Evolutionary conservation across 2,113 vertebrate genomes (phyloP).

Genomic region (Pavo muticus): DNA sequence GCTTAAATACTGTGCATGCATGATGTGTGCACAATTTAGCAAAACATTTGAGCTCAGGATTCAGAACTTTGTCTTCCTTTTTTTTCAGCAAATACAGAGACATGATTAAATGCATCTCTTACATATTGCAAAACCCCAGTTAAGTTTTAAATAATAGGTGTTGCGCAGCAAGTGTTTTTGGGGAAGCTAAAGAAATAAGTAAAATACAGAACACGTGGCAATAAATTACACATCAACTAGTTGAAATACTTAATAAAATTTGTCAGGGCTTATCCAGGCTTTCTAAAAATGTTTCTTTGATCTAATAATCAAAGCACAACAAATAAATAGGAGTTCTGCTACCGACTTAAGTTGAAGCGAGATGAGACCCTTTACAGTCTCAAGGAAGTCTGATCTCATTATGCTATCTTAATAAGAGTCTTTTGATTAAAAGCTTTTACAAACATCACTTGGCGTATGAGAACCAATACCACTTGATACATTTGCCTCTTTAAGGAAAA

Average conservation of each 20-base stretch:
- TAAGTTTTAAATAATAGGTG: neutral
- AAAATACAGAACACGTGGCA: neutral
- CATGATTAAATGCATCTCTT: neutral
- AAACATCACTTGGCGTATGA: neutral
- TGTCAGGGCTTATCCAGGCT: neutral
- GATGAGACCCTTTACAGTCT: neutral
- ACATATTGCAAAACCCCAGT: conserved; percentile 6
- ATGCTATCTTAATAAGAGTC: neutral
- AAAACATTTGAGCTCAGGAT: neutral
- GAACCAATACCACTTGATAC: neutral
- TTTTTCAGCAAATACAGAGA: neutral
- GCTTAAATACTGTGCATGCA: conserved; percentile 22
- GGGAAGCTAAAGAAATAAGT: conserved; percentile 2
- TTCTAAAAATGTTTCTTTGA: neutral
- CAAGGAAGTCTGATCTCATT: neutral
- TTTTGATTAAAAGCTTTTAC: conserved; percentile 7
- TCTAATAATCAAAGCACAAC: neutral
- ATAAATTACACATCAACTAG: neutral
- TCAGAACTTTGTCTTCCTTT: conserved; percentile 3
- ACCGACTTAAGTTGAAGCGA: neutral
- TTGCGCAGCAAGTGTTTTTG: neutral
- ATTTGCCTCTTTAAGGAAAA: neutral
- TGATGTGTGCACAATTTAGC: neutral
- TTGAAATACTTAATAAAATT: neutral
- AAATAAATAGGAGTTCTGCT: conserved; percentile 23